phyloP scores from a whole-genome alignment of 2,113 vertebrate genomes.

The Forbesichthys agassizii region DNA sequence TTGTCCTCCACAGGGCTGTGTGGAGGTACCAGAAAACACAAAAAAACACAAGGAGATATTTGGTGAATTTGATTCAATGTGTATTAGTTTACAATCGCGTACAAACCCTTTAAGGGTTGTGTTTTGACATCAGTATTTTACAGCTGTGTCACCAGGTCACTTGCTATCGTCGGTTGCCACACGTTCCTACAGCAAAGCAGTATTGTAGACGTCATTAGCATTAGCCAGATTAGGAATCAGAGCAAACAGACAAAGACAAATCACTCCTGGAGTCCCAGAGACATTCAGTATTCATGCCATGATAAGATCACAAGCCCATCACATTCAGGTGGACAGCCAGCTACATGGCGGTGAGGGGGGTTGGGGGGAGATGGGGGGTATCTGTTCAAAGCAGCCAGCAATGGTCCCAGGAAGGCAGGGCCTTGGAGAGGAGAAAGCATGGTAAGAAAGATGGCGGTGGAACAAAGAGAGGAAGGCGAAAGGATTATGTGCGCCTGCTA shows the following conservation, averaged over 20 bases:
- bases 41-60: no score
- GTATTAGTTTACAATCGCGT: no score
- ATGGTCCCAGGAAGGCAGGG: not conserved
- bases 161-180: no score
- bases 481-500: constrained; percentile 25
- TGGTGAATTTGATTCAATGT: no score
- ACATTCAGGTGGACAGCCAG: constrained; percentile 29
- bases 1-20: no score
- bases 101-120: no score
- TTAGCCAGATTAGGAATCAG: no score
- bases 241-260: not conserved
- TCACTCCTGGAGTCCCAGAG: constrained; percentile 23
- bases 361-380: not conserved
- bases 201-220: no score
- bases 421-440: constrained; percentile 30
- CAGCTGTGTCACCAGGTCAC: no score
- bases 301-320: constrained; percentile 54
- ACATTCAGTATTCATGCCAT: constrained; percentile 65
- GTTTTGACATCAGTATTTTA: no score
- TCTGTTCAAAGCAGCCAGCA: constrained; percentile 33
- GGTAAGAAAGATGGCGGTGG: constrained; percentile 23
- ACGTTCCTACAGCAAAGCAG: no score
- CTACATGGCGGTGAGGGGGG: constrained; percentile 17
- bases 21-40: no score
- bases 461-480: not conserved